A percentile compares a stretch with the other conserved stretches of the same genome.
Conservation (phyloP, 2,797 vertebrate species). For the Sebastes kiyomatsui region DNA sequence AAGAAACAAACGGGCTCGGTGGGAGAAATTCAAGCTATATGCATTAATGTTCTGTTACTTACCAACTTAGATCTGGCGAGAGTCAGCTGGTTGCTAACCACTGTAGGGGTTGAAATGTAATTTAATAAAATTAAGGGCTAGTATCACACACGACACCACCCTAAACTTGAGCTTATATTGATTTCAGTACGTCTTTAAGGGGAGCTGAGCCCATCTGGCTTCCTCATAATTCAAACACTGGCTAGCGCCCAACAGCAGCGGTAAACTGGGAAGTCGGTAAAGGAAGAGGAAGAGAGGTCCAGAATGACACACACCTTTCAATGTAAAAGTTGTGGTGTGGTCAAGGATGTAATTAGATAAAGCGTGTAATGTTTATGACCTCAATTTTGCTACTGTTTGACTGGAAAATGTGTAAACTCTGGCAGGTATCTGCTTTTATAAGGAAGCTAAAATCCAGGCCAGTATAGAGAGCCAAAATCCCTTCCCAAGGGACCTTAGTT, state of each 20-base stretch:
- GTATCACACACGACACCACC: not conserved
- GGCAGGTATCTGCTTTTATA: not conserved
- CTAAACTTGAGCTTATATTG: not conserved
- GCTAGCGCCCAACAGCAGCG: slow-evolving; percentile 27
- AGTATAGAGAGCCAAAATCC: not conserved
- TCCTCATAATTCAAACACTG: slow-evolving; percentile 42
- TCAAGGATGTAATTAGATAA: not conserved
- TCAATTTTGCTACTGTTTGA: not conserved
- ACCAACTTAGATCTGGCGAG: not conserved
- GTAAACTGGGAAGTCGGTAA: slow-evolving; percentile 13
- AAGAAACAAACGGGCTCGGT: not conserved
- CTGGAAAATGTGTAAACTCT: not conserved
- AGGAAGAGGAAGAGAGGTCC: slow-evolving; percentile 30
- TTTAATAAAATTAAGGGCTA: not conserved
- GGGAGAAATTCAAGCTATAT: not conserved
- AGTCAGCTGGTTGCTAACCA: not conserved
- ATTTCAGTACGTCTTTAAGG: not conserved
- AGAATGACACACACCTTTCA: not conserved
- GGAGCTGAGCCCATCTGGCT: not conserved
- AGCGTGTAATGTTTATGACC: not conserved
- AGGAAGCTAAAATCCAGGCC: not conserved
- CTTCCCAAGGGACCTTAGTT: no score
- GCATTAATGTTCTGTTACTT: not conserved
- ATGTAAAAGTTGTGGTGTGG: not conserved
- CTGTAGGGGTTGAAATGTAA: not conserved